Percentiles rank a stretch among this genome's conserved stretches.
phyloP scores from a whole-genome alignment of 92 coral and sea anemone genomes.

The Scolanthus callimorphus region DNA sequence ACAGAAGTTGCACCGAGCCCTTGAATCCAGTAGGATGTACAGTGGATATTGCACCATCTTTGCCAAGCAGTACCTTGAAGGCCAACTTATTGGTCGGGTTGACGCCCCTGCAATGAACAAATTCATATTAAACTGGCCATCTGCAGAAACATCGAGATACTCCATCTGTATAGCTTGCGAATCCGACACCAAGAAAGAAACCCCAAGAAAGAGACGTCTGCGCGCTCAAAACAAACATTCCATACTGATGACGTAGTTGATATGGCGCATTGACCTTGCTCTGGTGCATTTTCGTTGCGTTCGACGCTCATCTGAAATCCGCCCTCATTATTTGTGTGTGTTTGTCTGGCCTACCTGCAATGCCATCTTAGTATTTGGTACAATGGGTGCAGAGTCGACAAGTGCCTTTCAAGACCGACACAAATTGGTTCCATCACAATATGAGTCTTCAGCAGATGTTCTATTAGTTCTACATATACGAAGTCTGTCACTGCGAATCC shows the following conservation, averaged over 20 bases:
- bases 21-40: slow-evolving; percentile 47
- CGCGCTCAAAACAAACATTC: too few species aligned
- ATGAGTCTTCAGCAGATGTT: slow-evolving; percentile 21
- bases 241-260: too few species aligned
- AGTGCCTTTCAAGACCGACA: slow-evolving; percentile 3
- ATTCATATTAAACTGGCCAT: too few species aligned
- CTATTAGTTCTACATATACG: slow-evolving; percentile 3
- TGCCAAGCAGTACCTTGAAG: slow-evolving; percentile 22
- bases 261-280: too few species aligned
- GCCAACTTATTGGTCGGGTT: slow-evolving; percentile 35
- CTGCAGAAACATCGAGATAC: too few species aligned
- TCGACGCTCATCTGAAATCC: too few species aligned
- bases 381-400: slow-evolving; percentile 23
- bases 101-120: slow-evolving; percentile 20
- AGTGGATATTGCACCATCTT: slow-evolving; percentile 28
- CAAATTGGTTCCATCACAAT: slow-evolving; percentile 21
- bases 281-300: too few species aligned
- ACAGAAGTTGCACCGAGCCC: slow-evolving; percentile 28
- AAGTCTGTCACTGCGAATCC: slow-evolving; percentile 13
- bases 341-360: too few species aligned
- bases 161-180: too few species aligned
- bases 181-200: too few species aligned
- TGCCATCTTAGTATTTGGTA: slow-evolving; percentile 31
- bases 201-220: too few species aligned
- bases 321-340: too few species aligned